A percentile compares a stretch with the other conserved stretches of the same genome.
phyloP scores from a whole-genome alignment of 2,888 invertebrate species.

The Bimastos eiseni region DNA sequence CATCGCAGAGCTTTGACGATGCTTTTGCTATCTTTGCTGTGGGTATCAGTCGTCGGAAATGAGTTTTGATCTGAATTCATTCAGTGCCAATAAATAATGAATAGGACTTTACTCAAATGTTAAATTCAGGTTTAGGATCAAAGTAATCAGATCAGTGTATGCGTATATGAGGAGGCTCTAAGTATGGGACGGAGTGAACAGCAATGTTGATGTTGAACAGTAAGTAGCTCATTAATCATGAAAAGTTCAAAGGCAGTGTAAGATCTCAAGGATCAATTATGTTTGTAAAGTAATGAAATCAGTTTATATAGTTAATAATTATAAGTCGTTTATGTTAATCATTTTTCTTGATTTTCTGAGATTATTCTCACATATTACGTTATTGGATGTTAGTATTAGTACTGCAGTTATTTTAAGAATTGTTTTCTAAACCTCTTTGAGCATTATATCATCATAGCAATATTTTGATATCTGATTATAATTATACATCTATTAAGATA shows the following conservation, averaged over 20 bases:
- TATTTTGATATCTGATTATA: not conserved
- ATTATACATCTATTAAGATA: not conserved
- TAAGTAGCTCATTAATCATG: not conserved
- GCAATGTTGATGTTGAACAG: not conserved
- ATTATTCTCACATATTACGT: too few relatives aligned
- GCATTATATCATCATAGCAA: not conserved
- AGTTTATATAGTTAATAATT: too few relatives aligned
- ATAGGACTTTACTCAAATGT: not conserved
- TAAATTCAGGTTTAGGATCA: not conserved
- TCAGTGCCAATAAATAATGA: not conserved
- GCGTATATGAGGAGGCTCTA: not conserved
- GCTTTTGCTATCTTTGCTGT: not conserved
- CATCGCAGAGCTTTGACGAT: not conserved
- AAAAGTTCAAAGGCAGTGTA: not conserved
- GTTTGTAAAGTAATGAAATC: not conserved
- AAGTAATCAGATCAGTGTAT: not conserved
- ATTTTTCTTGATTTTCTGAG: not conserved
- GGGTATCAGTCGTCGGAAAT: not conserved
- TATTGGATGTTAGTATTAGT: not conserved
- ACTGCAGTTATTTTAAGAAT: not conserved
- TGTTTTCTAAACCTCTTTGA: not conserved
- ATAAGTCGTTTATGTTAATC: not conserved
- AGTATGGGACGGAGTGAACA: not conserved
- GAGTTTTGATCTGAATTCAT: not conserved
- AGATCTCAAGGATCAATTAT: not conserved